Percentiles rank a stretch among this genome's conserved stretches.
Conservation (phyloP, 2,113 vertebrate genomes). For the Conger conger region DNA sequence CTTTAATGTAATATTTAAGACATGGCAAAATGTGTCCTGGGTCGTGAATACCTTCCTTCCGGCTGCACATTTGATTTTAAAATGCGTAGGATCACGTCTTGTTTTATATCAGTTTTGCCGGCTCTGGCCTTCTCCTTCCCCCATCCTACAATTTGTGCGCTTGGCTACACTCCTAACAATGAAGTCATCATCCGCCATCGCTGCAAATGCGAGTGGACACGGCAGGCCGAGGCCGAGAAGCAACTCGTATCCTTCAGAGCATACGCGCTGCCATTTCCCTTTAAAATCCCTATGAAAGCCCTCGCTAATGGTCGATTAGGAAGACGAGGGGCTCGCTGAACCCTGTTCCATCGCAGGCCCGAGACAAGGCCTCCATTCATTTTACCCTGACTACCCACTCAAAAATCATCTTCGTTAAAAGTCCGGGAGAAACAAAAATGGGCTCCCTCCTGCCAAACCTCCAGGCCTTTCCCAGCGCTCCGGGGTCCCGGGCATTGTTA, state of each 20-base stretch:
- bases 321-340: constrained; percentile 32
- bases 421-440: constrained; percentile 26
- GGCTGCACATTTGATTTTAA: constrained; percentile 39
- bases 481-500: neutral
- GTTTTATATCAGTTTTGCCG: constrained; percentile 50
- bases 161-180: constrained; percentile 33
- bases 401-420: constrained; percentile 57
- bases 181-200: constrained; percentile 40
- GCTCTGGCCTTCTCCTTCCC: constrained; percentile 35
- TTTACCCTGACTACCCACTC: constrained; percentile 37
- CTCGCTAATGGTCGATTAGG: constrained; percentile 46
- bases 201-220: constrained; percentile 53
- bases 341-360: constrained; percentile 17
- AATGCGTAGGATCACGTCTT: constrained; percentile 48
- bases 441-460: constrained; percentile 43
- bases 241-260: constrained; percentile 36
- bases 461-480: constrained; percentile 37
- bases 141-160: constrained; percentile 14
- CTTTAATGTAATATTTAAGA: constrained; percentile 30
- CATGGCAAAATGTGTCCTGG: constrained; percentile 22
- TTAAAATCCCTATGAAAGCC: constrained; percentile 45
- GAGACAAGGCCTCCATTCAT: constrained; percentile 53
- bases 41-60: constrained; percentile 32
- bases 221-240: constrained; percentile 29
- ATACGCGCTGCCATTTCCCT: constrained; percentile 47